Conservation (phyloP, 2,797 vertebrate species). For the Philypnodon macrostomus region DNA sequence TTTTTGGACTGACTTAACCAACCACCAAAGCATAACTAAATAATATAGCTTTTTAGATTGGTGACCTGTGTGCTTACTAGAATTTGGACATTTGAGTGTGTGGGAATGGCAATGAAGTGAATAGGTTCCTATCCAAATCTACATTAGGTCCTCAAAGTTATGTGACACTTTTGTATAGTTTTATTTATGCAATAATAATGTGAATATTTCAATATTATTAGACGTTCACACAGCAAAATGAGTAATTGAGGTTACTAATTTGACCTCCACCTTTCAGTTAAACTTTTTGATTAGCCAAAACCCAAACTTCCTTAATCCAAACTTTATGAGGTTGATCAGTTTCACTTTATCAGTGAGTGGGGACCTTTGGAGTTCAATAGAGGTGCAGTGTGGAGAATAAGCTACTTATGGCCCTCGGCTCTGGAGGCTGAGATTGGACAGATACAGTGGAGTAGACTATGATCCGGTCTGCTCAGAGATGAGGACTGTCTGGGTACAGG, state of each 20-base stretch:
- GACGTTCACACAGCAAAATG: too few species aligned
- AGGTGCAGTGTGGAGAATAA: slow-evolving; percentile 44
- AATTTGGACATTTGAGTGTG: too few species aligned
- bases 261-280: neutral
- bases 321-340: slow-evolving; percentile 13
- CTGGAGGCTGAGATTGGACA: slow-evolving; percentile 31
- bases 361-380: slow-evolving; percentile 13
- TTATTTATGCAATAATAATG: too few species aligned
- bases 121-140: too few species aligned
- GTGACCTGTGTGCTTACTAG: too few species aligned
- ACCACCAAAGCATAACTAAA: too few species aligned
- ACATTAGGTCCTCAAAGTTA: too few species aligned
- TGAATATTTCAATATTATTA: neutral
- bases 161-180: too few species aligned
- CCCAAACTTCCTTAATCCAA: slow-evolving; percentile 2
- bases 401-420: slow-evolving; percentile 46
- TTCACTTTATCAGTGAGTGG: slow-evolving; percentile 40
- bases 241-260: neutral
- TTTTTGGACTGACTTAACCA: too few species aligned
- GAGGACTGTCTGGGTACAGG: slow-evolving; percentile 31
- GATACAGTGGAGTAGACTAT: slow-evolving; percentile 24
- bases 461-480: slow-evolving; percentile 46
- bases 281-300: neutral
- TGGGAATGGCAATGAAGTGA: too few species aligned
- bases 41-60: too few species aligned